Conservation (phyloP, 2,888 invertebrate genomes). For the Kryphioiulus occultus region DNA sequence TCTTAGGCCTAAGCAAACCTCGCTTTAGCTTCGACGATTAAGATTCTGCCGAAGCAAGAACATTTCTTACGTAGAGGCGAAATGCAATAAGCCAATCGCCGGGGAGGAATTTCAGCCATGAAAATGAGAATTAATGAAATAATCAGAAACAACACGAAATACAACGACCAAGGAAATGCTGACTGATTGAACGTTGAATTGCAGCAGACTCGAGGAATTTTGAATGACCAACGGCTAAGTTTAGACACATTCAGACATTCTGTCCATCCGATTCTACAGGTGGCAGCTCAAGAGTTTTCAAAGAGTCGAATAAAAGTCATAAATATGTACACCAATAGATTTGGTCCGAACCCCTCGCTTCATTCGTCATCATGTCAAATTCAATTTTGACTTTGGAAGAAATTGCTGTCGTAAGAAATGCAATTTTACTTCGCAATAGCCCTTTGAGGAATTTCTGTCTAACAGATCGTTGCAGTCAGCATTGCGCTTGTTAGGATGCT, state of each 20-base stretch:
- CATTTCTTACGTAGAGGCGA: neutral
- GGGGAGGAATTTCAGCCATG: neutral
- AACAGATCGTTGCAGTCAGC: neutral
- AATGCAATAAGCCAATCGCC: constrained; percentile 4
- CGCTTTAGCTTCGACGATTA: neutral
- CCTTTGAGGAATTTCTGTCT: too few species aligned
- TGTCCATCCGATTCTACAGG: neutral
- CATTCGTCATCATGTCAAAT: neutral
- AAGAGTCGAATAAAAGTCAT: neutral
- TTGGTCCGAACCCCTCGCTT: neutral
- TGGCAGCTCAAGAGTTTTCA: neutral
- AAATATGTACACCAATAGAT: neutral
- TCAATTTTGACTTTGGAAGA: neutral
- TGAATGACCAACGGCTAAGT: neutral
- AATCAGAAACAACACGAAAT: neutral
- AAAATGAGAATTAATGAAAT: constrained; percentile 28
- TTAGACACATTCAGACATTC: neutral
- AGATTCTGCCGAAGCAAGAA: neutral
- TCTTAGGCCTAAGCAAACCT: neutral
- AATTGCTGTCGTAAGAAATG: too few species aligned
- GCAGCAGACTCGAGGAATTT: neutral
- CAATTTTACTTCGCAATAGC: too few species aligned
- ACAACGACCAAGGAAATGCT: neutral
- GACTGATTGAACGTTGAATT: neutral
- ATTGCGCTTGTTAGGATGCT: too few species aligned